These are phyloP conservation scores for Ptychoptera contaminata DNA, from an alignment of 2,888 invertebrate genomes.

Conservation along the genomic window DNA sequence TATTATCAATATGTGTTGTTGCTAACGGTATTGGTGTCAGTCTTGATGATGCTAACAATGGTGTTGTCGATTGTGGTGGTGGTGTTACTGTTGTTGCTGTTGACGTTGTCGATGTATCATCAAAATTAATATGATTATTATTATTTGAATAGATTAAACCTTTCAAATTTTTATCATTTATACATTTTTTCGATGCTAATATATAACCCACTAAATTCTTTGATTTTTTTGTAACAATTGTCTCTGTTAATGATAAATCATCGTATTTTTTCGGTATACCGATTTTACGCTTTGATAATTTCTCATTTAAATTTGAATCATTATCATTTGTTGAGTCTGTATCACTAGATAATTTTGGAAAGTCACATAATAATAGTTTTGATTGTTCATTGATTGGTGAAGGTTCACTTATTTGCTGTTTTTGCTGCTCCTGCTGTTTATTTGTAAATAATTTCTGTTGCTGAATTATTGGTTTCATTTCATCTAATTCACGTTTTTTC, in stretches of 20 bases:
- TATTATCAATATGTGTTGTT: slow-evolving; percentile 2
- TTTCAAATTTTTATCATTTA: slow-evolving; percentile 9
- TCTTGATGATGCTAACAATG: background rate
- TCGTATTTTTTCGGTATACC: slow-evolving; percentile 60
- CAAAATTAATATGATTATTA: background rate
- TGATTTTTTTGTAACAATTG: slow-evolving; percentile 68
- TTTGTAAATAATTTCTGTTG: slow-evolving; percentile 6
- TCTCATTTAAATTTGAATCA: slow-evolving; percentile 10
- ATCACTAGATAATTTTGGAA: slow-evolving; percentile 16
- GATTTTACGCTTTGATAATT: slow-evolving; percentile 48
- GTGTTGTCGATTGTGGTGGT: background rate
- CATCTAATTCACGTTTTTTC: slow-evolving; percentile 67
- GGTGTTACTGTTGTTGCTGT: background rate
- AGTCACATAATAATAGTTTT: slow-evolving; percentile 5
- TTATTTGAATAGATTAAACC: slow-evolving; percentile 3
- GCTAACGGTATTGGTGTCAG: slow-evolving; percentile 5
- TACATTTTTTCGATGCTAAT: slow-evolving; percentile 32
- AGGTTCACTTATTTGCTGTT: slow-evolving; percentile 1
- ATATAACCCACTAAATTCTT: slow-evolving; percentile 53
- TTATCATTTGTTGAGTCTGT: slow-evolving; percentile 17
- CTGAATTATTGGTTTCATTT: slow-evolving; percentile 27
- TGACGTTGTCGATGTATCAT: background rate
- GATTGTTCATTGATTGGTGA: slow-evolving; percentile 3
- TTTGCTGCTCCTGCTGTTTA: slow-evolving; percentile 4
- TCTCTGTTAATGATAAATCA: slow-evolving; percentile 52